Base-by-base conservation (phyloP, 2,888 invertebrate genomes). In the Drosophila limbata region DNA sequence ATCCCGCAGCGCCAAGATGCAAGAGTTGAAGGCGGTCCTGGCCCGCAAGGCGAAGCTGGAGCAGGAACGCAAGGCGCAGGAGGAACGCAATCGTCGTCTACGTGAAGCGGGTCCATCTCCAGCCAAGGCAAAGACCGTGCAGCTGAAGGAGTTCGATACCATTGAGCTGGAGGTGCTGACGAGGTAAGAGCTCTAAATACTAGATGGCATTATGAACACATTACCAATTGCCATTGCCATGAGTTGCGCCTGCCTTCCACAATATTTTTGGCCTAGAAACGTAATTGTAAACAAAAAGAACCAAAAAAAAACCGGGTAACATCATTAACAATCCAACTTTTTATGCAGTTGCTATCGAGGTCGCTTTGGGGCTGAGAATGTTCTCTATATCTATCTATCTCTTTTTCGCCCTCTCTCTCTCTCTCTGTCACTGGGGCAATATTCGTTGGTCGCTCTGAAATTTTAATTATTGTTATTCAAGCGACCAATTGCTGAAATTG, bases 161-260 rank as follows among this genome's bases (percentile, higher is more conserved):
- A 95, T 97, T 90, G 95, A 96, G 92, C 93, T 97, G 91, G 96
- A 96, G 93, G 94, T 97, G 89, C 94, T 95, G 67, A 93, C 94
- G 74, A 96, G 96, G 96, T 96, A 92, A 92, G 80, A 65, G 53
- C 19, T n/a, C n/a, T 13, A 17, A 9, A 15, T 47, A 42, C 33
- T 47, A 50, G 42, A 33, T 52, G 21, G 21, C 21, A 21, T 21
- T 21, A n/a, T n/a, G n/a, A n/a, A n/a, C n/a, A n/a, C n/a, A 21
- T 21, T 21, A 21, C 21, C 21, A 21, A 21, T 21, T 21, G 21
- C n/a, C 8, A 44, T 10, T n/a, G 40, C 31, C 17, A 47, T 19
- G 6, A 19, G 37, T 37, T 28, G 64, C 47, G 73, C 80, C 84
- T 86, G 73, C 80, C 84, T 86, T 69, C 88, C 78, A 55, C 80